Evolutionary conservation across 2,888 invertebrate genomes (phyloP), one percentile per base, ranked within the genome.

Genomic region (Nemoura dubitans): DNA sequence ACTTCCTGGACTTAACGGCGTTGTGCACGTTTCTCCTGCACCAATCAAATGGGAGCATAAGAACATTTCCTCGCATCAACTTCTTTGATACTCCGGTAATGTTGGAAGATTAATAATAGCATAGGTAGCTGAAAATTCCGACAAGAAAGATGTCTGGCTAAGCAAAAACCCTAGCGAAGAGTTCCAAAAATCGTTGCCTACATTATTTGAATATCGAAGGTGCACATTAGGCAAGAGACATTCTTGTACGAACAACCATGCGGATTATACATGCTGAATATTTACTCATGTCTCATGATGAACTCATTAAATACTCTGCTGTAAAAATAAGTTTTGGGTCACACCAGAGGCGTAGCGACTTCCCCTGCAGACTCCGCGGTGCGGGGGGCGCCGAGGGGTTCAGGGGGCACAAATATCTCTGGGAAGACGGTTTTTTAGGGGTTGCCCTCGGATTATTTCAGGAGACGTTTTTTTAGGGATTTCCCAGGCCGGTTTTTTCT

Each of bases 1-100:
- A 91, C 95, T 95, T 89, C 93, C 94, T 27, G 96, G 96, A 80
- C 96, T 96, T 87, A 96, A 91, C 0, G 96, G 96, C 78, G 95
- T 96, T 88, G 94, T 94, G 27, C 95, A 95, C 28, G 95, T 95
- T 91, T 96, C 97, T 83, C 96, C 97, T 95, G 89, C 80, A 89
- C 89, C 82, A 21, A 16, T 1, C 59, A 21, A 59, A 21, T 14
- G 14, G 21, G 21, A 21, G 59, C 85, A 85, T 87, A 82, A 10
- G 26, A 3, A 85, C 29, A 36, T 36, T 36, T 36, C 36, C n/a
- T n/a, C n/a, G n/a, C n/a, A n/a, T n/a, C 36, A 36, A 36, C 3
- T 36, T 36, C 36, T 3, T 36, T n/a, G n/a, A n/a, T n/a, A n/a
- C n/a, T n/a, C n/a, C n/a, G n/a, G n/a, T n/a, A n/a, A n/a, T n/a